A percentile compares a stretch with the other conserved stretches of the same genome.
These are phyloP conservation scores for Pemphigus obesinymphae DNA, from an alignment of 1,140 invertebrate genomes.

Conservation along the genomic window DNA sequence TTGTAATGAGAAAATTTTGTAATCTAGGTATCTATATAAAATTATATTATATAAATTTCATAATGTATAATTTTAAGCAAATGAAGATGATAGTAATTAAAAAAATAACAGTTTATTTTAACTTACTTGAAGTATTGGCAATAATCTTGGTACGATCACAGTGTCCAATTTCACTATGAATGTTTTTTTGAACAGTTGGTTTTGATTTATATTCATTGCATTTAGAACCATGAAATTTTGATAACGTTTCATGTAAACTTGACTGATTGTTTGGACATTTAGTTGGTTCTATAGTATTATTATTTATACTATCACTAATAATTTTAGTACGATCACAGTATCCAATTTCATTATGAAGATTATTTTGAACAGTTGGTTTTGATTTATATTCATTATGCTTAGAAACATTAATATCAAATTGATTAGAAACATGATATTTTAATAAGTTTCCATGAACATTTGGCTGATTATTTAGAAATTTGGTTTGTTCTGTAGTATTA, in stretches of 20 bases:
- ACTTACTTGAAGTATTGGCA: neutral
- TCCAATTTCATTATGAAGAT: neutral
- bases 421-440: neutral
- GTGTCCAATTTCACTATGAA: neutral
- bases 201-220: neutral
- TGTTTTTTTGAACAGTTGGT: neutral
- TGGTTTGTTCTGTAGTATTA: neutral
- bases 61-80: no score
- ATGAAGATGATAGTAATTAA: neutral
- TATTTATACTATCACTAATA: no score
- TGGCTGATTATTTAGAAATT: neutral
- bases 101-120: neutral
- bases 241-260: no score
- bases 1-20: neutral
- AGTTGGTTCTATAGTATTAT: no score
- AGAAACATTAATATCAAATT: neutral
- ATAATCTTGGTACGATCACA: neutral
- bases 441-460: neutral
- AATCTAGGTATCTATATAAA: no score
- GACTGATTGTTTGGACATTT: no score
- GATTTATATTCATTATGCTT: neutral
- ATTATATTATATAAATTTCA: no score
- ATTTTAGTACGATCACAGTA: neutral
- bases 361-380: neutral
- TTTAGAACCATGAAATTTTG: no score